Base-by-base conservation (phyloP, 2,888 invertebrate genomes). In the Pherbina coryleti region DNA sequence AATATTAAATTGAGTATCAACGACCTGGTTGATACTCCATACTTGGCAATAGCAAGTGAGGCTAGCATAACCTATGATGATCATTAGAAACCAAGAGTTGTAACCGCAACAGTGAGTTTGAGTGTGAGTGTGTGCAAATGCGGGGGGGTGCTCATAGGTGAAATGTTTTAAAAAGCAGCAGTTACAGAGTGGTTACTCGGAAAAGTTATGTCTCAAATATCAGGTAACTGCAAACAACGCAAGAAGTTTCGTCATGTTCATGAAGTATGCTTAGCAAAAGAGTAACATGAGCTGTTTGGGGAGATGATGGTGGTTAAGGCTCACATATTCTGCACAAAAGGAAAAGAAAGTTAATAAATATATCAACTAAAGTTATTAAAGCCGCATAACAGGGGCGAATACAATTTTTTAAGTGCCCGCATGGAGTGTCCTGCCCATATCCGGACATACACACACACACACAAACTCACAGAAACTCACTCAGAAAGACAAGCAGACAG, bases 21-120 rank as follows among this genome's bases (percentile, higher is more conserved):
- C n/a, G 31, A 66, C 9, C n/a, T 55, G n/a, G 7, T 31, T 17
- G 31, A 5, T 28, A 66, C 14, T 53, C 3, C 28, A 17, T 53
- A 51, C 17, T 14, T 8, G 28, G 22, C 19, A 28, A 70, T 19
- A 22, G 19, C 2, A 37, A 67, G 37, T 67, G 44, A 44, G 22
- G 7, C 55, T 17, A 57, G 34, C 31, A 55, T n/a, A 51, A 71
- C 25, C 28, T 28, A 22, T 11, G 31, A 44, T 66, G 60, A 73
- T 60, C 72, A 73, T 64, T 74, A 74, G 49, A 74, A 64, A 51
- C 62, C 72, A 44, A 57, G 57, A 73, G 28, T 11, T 62, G 28
- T 49, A 44, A 74, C 64, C 74, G 53, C 62, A 74, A 57, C 53
- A 55, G 55, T 53, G 51, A 62, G 17, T n/a, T n/a, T 31, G 25